Evolutionary conservation across 2,888 invertebrate species (phyloP).

Genomic region (Hirtodrosophila alboralis): DNA sequence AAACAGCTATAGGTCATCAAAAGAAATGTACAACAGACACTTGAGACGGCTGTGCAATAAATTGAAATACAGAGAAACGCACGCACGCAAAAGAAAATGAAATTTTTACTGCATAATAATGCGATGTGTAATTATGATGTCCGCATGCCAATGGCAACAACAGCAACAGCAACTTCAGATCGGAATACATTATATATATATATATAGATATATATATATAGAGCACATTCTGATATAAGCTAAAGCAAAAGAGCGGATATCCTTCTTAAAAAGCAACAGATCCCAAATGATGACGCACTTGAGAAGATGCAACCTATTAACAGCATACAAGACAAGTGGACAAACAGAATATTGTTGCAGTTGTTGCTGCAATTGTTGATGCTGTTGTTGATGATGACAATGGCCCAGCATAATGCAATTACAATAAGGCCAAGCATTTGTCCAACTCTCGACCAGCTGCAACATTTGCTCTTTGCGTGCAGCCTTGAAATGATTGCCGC

Average conservation of each 20-base stretch:
- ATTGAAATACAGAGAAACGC: constrained; percentile 26
- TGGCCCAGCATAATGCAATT: constrained; percentile 53
- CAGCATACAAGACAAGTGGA: constrained; percentile 56
- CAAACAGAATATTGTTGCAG: constrained; percentile 31
- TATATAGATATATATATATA: background rate
- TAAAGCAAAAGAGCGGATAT: constrained; percentile 64
- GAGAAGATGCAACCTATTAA: constrained; percentile 37
- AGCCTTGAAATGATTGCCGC: constrained; percentile 17
- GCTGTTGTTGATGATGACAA: constrained; percentile 42
- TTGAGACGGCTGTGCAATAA: constrained; percentile 56
- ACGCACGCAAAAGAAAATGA: constrained; percentile 26
- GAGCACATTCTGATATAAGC: constrained; percentile 19
- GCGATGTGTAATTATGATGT: constrained; percentile 63
- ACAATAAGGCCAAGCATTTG: constrained; percentile 24
- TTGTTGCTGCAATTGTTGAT: constrained; percentile 1
- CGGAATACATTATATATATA: constrained; percentile 21
- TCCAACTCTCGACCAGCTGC: constrained; percentile 25
- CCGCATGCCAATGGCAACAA: constrained; percentile 48
- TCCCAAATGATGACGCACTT: constrained; percentile 32
- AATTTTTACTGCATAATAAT: constrained; percentile 56
- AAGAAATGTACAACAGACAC: constrained; percentile 20
- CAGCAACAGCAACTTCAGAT: constrained; percentile 22
- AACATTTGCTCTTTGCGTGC: constrained; percentile 37
- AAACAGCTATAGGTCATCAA: background rate
- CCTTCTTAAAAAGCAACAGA: constrained; percentile 61